Evolutionary conservation across 2,888 invertebrate genomes (phyloP), one percentile per base, ranked within the genome.

Genomic region (Cataglyphis altisquamis): DNA sequence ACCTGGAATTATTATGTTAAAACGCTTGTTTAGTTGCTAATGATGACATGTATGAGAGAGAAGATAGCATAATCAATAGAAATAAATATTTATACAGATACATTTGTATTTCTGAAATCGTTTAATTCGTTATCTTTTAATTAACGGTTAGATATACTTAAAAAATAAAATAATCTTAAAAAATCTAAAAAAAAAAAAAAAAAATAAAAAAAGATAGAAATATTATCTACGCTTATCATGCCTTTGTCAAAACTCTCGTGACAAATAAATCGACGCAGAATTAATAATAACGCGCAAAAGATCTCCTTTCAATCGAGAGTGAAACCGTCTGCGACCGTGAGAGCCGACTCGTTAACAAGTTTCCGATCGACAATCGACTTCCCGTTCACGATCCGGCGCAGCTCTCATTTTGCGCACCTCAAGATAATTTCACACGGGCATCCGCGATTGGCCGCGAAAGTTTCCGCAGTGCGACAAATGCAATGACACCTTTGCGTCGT

Each of bases 361-460:
- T 88, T 88, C 85, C 89, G 89, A 88, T 89, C 86, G 87, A 85
- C 75, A 86, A 89, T 89, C 86, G 84, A 84, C 89, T 89, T 89
- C 89, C 88, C 85, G 72, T 85, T 60, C 78, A 74, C 83, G 63
- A 83, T 85, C 83, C 85, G 63, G 74, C 84, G 48, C 12, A 57
- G 81, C 78, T 84, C 78, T 70, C 82, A 82, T 83, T 84, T 81
- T 74, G 83, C 78, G 55, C 62, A 60, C 66, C 81, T 72, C 81
- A 70, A 73, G 84, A 85, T 87, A 86, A 86, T 89, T 82, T 89
- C 85, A 82, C 89, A 83, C 78, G 84, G 73, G 68, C 60, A 41
- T 66, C 48, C 48, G 74, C 78, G 84, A 87, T 81, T 87, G 86
- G 84, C 87, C 88, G 85, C 82, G 88, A 89, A 89, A 89, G 89